Percentiles rank a stretch among this genome's conserved stretches.
Evolutionary conservation across 2,113 vertebrate genomes (phyloP).

Genomic region (Hemiprocne comata): DNA sequence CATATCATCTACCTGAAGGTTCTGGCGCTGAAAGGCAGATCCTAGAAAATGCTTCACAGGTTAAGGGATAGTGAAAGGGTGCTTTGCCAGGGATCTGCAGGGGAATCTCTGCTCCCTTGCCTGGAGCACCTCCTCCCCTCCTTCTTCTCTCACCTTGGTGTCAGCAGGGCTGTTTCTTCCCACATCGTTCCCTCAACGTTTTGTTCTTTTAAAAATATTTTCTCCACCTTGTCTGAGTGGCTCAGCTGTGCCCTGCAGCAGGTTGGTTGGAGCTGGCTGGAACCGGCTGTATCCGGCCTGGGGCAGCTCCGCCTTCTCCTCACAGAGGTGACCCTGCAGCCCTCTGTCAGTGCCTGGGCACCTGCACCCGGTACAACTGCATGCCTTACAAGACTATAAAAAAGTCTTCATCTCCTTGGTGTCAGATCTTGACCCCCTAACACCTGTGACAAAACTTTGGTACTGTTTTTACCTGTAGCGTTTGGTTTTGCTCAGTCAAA

Average conservation of each 20-base stretch:
- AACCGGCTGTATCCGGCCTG: rapidly evolving
- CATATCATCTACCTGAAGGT: background rate
- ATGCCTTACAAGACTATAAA: no score
- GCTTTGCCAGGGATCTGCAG: background rate
- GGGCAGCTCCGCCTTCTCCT: background rate
- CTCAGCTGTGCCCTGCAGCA: rapidly evolving
- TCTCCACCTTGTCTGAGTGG: background rate
- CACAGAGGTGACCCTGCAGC: background rate
- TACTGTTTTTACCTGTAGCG: no score
- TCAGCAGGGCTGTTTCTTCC: background rate
- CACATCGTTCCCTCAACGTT: background rate
- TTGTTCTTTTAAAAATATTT: rapidly evolving
- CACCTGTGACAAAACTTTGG: no score
- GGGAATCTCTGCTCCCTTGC: background rate
- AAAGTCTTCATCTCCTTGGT: no score
- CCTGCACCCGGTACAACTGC: background rate
- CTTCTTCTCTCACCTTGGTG: background rate
- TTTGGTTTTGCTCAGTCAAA: no score
- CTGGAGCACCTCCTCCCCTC: background rate
- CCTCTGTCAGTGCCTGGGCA: background rate
- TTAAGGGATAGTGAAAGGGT: background rate
- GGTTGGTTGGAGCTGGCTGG: rapidly evolving
- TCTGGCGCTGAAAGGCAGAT: rapidly evolving
- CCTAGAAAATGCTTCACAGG: background rate
- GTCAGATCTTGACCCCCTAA: no score